Base-by-base conservation (phyloP, 2,888 invertebrate genomes). In the Eledone cirrhosa region DNA sequence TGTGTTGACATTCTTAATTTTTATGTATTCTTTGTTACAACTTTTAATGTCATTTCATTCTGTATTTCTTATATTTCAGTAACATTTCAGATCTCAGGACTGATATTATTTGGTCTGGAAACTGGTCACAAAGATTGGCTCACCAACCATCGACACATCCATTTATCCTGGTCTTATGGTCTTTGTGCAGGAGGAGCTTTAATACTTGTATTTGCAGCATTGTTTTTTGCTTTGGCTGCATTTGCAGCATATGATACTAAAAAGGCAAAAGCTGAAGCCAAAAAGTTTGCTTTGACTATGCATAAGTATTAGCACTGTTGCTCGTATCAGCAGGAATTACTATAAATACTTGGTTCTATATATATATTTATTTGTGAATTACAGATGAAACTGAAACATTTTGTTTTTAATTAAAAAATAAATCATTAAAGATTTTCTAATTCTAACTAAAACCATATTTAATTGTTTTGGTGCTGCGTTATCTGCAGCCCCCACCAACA, bases 51-150 rank as follows among this genome's bases (percentile, higher is more conserved):
- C 41, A 41, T 41, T 11, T 41, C 41, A 41, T 41, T 41, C 41
- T 41, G 11, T 41, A 41, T 33, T 33, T 33, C 33, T 69, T 31
- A 1, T 69, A 13, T n/a, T 33, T 24, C 41, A 72, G 72, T 72
- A 41, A 72, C 41, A 41, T 72, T 33, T 22, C 31, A 41, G 72
- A 72, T 72, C 8, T 41, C 41, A 1, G 72, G 19, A 29, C 72
- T 76, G 41, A 47, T 76, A 14, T 19, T 76, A 19, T 76, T 76
- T 24, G 76, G 76, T 48, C 48, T 75, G 33, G 47, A 76, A 48
- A 76, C 48, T 76, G 76, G 76, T 48, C 48, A 47, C 22, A 48
- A 76, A 27, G 48, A 76, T 47, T 76, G 76, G 76, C 41, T 76
- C 29, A 29, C 47, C 13, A 19, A 47, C 48, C 19, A 48, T 29